Percentiles rank a stretch among this genome's conserved stretches.
These are phyloP conservation scores for Gorsachius goisagi DNA, from an alignment of 2,113 vertebrate genomes.

Conservation along the genomic window DNA sequence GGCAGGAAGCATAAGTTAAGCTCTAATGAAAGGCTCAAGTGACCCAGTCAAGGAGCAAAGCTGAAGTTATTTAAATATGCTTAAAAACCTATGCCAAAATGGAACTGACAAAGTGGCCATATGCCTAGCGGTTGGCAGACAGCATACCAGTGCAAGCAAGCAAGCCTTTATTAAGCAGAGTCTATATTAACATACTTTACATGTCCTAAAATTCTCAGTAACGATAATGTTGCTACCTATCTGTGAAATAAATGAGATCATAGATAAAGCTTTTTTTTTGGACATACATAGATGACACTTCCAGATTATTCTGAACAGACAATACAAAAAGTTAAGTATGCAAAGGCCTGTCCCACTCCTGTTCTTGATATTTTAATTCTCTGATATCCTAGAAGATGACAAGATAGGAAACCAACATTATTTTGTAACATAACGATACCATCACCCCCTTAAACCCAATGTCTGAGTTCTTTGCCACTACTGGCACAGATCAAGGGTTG, in stretches of 20 bases:
- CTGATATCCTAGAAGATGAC: background rate
- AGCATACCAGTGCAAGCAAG: background rate
- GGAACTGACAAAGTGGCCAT: conserved; percentile 14
- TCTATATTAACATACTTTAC: background rate
- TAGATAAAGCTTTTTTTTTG: background rate
- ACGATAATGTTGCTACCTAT: background rate
- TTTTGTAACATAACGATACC: background rate
- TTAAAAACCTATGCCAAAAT: conserved; percentile 16
- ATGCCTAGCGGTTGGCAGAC: conserved; percentile 31
- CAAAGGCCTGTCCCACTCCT: background rate
- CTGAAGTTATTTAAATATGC: background rate
- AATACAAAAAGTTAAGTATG: background rate
- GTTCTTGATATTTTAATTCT: background rate
- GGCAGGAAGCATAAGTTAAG: background rate
- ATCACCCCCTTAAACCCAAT: background rate
- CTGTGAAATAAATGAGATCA: background rate
- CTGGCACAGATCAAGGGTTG: fast-evolving
- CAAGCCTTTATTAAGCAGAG: conserved; percentile 6
- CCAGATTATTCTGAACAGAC: background rate
- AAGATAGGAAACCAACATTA: too few species aligned
- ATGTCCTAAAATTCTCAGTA: background rate
- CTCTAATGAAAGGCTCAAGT: background rate
- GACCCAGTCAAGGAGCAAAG: conserved; percentile 11
- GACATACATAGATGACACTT: background rate
- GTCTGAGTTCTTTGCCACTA: background rate